Conservation (phyloP, 1,140 invertebrate genomes). For the Thalassaphorura encarpata region DNA sequence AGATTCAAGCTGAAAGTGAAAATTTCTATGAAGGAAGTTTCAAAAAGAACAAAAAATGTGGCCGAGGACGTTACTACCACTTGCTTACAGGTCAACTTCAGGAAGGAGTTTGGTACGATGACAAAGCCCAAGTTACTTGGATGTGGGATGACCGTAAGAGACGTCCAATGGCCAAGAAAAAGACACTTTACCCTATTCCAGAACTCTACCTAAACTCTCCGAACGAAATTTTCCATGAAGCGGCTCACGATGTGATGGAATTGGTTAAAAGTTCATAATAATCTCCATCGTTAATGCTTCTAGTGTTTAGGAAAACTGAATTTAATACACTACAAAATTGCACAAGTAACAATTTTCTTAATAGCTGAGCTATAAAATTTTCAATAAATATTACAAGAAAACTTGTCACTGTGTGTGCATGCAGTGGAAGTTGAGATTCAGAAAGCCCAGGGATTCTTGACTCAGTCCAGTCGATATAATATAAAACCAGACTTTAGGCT, state of each 20-base stretch:
- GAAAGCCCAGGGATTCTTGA: too few relatives aligned
- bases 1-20: conserved; percentile 37
- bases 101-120: conserved; percentile 15
- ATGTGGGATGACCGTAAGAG: conserved; percentile 15
- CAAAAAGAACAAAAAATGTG: conserved; percentile 44
- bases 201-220: conserved; percentile 13
- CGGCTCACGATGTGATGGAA: conserved; percentile 20
- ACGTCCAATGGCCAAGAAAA: neutral
- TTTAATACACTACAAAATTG: too few relatives aligned
- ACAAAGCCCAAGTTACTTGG: conserved; percentile 13
- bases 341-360: too few relatives aligned
- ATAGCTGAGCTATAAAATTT: too few relatives aligned
- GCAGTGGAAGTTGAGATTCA: too few relatives aligned
- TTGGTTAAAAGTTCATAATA: too few relatives aligned
- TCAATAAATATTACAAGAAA: too few relatives aligned
- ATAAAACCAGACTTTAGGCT: too few relatives aligned
- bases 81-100: conserved; percentile 41
- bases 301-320: too few relatives aligned
- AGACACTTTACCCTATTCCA: conserved; percentile 18
- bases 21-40: conserved; percentile 53
- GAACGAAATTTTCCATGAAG: conserved; percentile 8
- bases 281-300: too few relatives aligned
- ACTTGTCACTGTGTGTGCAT: too few relatives aligned
- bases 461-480: too few relatives aligned
- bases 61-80: conserved; percentile 49